Evolutionary conservation across 2,797 vertebrate genomes (phyloP), one percentile per base, ranked within the genome.

Genomic region (Muscicapa striata): DNA sequence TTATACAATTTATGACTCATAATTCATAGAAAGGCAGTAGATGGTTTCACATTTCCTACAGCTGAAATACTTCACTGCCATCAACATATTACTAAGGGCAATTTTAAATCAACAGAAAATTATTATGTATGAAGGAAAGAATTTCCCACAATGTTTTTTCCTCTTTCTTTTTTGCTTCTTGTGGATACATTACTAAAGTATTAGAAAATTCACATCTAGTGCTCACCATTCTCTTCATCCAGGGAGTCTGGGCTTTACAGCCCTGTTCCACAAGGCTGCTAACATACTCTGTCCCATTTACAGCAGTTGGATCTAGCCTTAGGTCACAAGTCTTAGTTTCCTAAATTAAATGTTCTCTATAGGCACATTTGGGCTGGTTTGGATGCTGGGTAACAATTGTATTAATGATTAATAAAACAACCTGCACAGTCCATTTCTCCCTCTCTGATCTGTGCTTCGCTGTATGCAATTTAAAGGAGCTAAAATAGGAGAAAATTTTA

Each of bases 81-180:
- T 70, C 80, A 78, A 95, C 83, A 89, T 32, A 83, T 87, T 84
- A 95, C 76, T 70, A 91, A 82, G 21, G 85, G 67, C 83, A 94
- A 97, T 84, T 96, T 96, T 80, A 96, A 95, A 94, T 91, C 95
- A 97, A 94, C 80, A 94, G 95, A 94, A 96, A 93, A 94, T 88
- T 93, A 95, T 97, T 96, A 96, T 70, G 93, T 88, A 86, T 38
- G 68, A 96, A 87, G 95, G 93, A 97, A 98, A 90, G 95, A 97
- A 98, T 97, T 96, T 97, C 95, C 94, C 89, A 94, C 66, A 91
- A 90, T 75, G 77, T n/a, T 95, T 89, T 78, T 55, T 15, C 29
- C 36, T 69, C 69, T 66, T 64, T 54, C 48, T 90, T 94, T 81
- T 88, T 88, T 92, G 63, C 66, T 94, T 77, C 79, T 82, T 87